A percentile compares a stretch with the other conserved stretches of the same genome.
phyloP scores from a whole-genome alignment of 30 jellyfish, hydroid and myxozoan species.

The Sanderia malayensis region DNA sequence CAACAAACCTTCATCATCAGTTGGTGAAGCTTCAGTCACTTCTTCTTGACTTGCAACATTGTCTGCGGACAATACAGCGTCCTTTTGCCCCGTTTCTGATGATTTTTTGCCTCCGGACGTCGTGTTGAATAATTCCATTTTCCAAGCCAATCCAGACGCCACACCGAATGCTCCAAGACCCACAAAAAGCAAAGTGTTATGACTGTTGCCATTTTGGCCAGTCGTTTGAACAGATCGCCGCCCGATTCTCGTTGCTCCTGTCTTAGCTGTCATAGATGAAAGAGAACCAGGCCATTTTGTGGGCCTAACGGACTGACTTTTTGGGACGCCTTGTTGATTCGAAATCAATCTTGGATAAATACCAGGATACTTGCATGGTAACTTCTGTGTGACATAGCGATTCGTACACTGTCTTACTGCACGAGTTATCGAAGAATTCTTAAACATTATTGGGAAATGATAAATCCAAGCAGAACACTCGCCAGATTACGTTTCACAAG shows the following conservation, averaged over 20 bases:
- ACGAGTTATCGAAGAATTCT: not conserved
- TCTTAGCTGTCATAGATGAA: not conserved
- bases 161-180: constrained; percentile 64
- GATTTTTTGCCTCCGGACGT: constrained; percentile 1
- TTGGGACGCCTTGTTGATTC: not conserved
- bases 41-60: not conserved
- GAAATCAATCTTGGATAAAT: constrained; percentile 1
- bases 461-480: not conserved
- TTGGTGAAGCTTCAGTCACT: not conserved
- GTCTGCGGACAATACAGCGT: not conserved
- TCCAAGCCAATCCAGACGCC: constrained; percentile 28
- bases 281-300: not conserved
- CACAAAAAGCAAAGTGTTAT: constrained; percentile 21
- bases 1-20: not conserved
- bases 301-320: not conserved
- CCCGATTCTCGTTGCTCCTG: not conserved
- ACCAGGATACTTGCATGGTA: not conserved
- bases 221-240: not conserved
- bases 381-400: not conserved
- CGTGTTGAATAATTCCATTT: constrained; percentile 6
- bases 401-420: not conserved
- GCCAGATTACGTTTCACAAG: no score
- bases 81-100: not conserved
- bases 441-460: not conserved
- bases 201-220: not conserved